These are phyloP conservation scores for Zhuqinia jingwanae DNA, from an alignment of 2,888 invertebrate genomes.

Conservation along the genomic window DNA sequence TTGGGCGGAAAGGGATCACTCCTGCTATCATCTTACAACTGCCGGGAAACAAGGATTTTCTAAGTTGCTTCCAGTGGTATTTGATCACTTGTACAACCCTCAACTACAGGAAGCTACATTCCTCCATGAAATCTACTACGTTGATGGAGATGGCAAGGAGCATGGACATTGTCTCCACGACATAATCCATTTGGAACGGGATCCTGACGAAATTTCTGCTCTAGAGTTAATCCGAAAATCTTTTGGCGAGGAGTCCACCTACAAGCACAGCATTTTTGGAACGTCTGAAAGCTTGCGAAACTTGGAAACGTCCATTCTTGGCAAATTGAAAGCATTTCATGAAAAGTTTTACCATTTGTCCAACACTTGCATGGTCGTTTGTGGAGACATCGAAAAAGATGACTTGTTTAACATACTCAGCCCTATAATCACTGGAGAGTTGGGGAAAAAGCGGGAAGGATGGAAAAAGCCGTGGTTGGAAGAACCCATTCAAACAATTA, in stretches of 20 bases:
- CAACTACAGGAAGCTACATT: slow-evolving; percentile 48
- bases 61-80: slow-evolving; percentile 54
- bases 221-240: slow-evolving; percentile 36
- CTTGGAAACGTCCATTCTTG: background rate
- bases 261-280: slow-evolving; percentile 46
- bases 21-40: slow-evolving; percentile 55
- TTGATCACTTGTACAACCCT: slow-evolving; percentile 59
- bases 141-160: slow-evolving; percentile 52
- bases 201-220: slow-evolving; percentile 46
- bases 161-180: slow-evolving; percentile 44
- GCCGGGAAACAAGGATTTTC: slow-evolving; percentile 63
- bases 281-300: background rate
- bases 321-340: slow-evolving; percentile 49
- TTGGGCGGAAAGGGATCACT: slow-evolving; percentile 58
- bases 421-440: slow-evolving; percentile 28
- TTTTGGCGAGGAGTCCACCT: slow-evolving; percentile 45
- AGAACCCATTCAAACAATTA: slow-evolving; percentile 8
- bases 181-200: slow-evolving; percentile 85
- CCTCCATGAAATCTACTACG: slow-evolving; percentile 52
- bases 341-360: slow-evolving; percentile 62
- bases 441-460: background rate
- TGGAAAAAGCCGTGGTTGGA: slow-evolving; percentile 64
- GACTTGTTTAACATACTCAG: slow-evolving; percentile 46
- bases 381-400: slow-evolving; percentile 55
- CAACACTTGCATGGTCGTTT: slow-evolving; percentile 65